phyloP scores from a whole-genome alignment of 2,113 vertebrate genomes.

The Isurus oxyrinchus region DNA sequence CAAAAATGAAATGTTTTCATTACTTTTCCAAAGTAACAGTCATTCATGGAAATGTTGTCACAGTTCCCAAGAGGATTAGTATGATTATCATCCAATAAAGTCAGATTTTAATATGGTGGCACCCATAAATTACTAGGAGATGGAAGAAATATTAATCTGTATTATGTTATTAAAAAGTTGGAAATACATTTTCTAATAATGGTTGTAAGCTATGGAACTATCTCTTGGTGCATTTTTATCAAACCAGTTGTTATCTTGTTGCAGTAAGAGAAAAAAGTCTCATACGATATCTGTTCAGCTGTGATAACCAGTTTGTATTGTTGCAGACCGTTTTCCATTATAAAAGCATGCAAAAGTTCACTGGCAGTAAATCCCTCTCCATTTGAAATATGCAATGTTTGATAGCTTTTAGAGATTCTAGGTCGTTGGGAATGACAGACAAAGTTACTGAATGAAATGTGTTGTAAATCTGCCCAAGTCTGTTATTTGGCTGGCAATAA shows the following conservation, averaged over 20 bases:
- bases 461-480: neutral
- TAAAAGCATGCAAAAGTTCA: slow-evolving; percentile 44
- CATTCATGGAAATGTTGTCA: neutral
- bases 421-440: neutral
- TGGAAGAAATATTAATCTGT: slow-evolving; percentile 5
- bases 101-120: neutral
- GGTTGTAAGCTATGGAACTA: slow-evolving; percentile 37
- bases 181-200: slow-evolving; percentile 18
- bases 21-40: slow-evolving; percentile 10
- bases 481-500: slow-evolving; percentile 17
- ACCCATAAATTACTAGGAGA: neutral
- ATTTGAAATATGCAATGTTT: slow-evolving; percentile 42
- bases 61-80: neutral
- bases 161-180: slow-evolving; percentile 20
- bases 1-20: neutral
- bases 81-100: slow-evolving; percentile 3
- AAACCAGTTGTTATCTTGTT: slow-evolving; percentile 35
- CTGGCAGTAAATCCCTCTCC: slow-evolving; percentile 43
- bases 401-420: slow-evolving; percentile 11
- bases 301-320: slow-evolving; percentile 45
- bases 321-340: slow-evolving; percentile 44
- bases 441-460: neutral
- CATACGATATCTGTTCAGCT: slow-evolving; percentile 44
- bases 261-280: slow-evolving; percentile 40
- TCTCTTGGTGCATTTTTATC: slow-evolving; percentile 30